These are phyloP conservation scores for Gymnoscelis rufifasciata DNA, from an alignment of 2,888 invertebrate species.

Conservation along the genomic window DNA sequence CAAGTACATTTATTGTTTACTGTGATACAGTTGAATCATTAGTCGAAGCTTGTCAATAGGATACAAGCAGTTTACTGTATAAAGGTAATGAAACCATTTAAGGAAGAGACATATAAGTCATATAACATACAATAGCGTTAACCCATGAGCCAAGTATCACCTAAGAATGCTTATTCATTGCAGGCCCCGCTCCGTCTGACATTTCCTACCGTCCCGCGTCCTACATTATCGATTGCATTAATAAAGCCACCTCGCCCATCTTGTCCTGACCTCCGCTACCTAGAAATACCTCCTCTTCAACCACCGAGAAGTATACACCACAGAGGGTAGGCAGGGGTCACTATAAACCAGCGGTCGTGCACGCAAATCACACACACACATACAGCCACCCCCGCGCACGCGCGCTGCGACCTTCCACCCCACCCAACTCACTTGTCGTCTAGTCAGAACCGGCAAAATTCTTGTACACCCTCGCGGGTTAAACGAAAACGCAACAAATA, in stretches of 20 bases:
- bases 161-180: conserved; percentile 39
- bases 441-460: conserved; percentile 66
- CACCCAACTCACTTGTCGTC: conserved; percentile 63
- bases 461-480: conserved; percentile 66
- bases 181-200: conserved; percentile 67
- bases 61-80: too few relatives aligned
- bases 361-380: conserved; percentile 66
- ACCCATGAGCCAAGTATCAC: too few relatives aligned
- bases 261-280: conserved; percentile 41
- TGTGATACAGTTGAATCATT: too few relatives aligned
- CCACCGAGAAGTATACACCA: conserved; percentile 9
- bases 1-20: too few relatives aligned
- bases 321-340: conserved; percentile 46
- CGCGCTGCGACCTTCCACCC: conserved; percentile 57
- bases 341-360: conserved; percentile 42
- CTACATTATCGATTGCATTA: conserved; percentile 76
- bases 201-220: conserved; percentile 59
- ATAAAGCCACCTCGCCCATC: conserved; percentile 48
- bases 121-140: too few relatives aligned
- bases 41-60: too few relatives aligned
- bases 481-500: conserved; percentile 69
- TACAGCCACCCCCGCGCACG: conserved; percentile 55
- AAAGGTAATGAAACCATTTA: too few relatives aligned
- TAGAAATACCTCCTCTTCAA: conserved; percentile 39
- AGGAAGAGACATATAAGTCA: too few relatives aligned